These are phyloP conservation scores for Pygmarrhopalites habei DNA, from an alignment of 1,140 invertebrate species.

Conservation along the genomic window DNA sequence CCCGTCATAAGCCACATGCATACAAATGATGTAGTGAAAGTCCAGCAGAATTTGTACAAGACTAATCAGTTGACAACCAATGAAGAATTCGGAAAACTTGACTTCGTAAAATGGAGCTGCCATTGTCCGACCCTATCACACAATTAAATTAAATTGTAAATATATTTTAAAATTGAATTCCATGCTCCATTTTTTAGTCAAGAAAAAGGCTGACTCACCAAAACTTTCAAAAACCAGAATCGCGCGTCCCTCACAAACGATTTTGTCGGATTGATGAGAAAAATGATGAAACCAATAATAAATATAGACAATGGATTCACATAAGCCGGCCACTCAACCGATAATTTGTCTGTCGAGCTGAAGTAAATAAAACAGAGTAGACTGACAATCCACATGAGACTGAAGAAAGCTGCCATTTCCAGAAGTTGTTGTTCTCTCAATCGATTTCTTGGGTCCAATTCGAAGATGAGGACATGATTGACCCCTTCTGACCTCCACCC, in stretches of 20 bases:
- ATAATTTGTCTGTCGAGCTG: slow-evolving; percentile 71
- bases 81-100: slow-evolving; percentile 98
- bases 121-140: slow-evolving; percentile 75
- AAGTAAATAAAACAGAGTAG: slow-evolving; percentile 71
- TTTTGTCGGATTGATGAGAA: slow-evolving; percentile 85
- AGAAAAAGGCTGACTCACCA: too few relatives aligned
- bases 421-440: slow-evolving; percentile 92
- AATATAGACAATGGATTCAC: slow-evolving; percentile 79
- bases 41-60: slow-evolving; percentile 82
- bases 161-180: too few relatives aligned
- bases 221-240: slow-evolving; percentile 70
- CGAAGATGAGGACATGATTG: slow-evolving; percentile 98
- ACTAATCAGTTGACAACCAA: slow-evolving; percentile 97
- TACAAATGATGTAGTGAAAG: slow-evolving; percentile 85
- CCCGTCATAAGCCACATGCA: slow-evolving; percentile 55
- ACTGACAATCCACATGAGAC: slow-evolving; percentile 88
- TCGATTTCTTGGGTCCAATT: slow-evolving; percentile 95
- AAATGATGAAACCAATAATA: slow-evolving; percentile 76
- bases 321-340: too few relatives aligned
- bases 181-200: too few relatives aligned
- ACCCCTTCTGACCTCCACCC: slow-evolving; percentile 98
- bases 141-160: too few relatives aligned
- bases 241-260: slow-evolving; percentile 67
- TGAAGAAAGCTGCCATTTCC: slow-evolving; percentile 89
- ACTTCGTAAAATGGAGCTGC: slow-evolving; percentile 92